These are phyloP conservation scores for Brachionus asplanchnoidis DNA, from an alignment of 1,140 invertebrate species.

Conservation along the genomic window DNA sequence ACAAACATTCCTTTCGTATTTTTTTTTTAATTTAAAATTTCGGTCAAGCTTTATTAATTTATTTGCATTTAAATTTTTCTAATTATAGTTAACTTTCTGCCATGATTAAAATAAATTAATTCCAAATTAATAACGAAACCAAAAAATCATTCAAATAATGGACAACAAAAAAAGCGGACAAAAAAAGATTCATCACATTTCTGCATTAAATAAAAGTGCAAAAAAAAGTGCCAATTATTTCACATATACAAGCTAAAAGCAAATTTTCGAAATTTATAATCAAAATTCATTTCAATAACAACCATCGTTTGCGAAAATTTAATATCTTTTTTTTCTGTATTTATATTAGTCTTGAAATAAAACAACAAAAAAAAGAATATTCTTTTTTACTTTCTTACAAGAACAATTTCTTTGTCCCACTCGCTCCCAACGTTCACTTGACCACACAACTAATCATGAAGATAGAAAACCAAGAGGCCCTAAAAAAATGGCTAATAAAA, in stretches of 20 bases:
- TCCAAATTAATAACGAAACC: too few relatives aligned
- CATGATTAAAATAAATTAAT: too few relatives aligned
- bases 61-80: too few relatives aligned
- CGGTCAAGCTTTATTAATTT: too few relatives aligned
- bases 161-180: too few relatives aligned
- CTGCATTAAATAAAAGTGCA: background rate
- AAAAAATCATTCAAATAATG: too few relatives aligned
- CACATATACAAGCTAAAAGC: background rate
- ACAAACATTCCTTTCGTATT: too few relatives aligned
- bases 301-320: conserved; percentile 15
- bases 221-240: background rate
- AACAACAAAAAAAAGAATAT: background rate
- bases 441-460: background rate
- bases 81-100: too few relatives aligned
- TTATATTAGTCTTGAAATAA: background rate
- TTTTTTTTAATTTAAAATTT: too few relatives aligned
- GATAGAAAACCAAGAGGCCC: conserved; percentile 26
- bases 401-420: background rate
- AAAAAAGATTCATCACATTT: background rate
- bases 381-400: background rate
- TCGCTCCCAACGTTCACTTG: background rate
- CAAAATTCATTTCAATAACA: conserved; percentile 11
- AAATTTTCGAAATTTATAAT: conserved; percentile 23
- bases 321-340: background rate
- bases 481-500: conserved; percentile 36